A percentile compares a stretch with the other conserved stretches of the same genome.
phyloP scores from a whole-genome alignment of 1,140 invertebrate species.

The Pentalonia nigronervosa region DNA sequence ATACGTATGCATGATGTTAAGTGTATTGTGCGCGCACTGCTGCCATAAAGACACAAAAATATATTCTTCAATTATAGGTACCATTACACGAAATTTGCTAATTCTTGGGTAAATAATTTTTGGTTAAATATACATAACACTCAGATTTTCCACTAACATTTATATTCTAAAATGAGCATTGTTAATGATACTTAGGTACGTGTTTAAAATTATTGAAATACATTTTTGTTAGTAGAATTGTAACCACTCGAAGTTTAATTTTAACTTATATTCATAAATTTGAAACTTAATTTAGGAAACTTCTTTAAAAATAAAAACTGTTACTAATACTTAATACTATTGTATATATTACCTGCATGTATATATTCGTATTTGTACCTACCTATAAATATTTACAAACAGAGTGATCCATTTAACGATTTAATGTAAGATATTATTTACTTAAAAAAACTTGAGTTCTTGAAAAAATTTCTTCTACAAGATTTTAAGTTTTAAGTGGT shows the following conservation, averaged over 20 bases:
- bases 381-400: too few species aligned
- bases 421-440: too few species aligned
- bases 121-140: background rate
- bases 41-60: background rate
- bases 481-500: too few species aligned
- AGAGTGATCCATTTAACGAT: too few species aligned
- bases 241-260: background rate
- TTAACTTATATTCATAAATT: slow-evolving; percentile 24
- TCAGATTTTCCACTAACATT: background rate
- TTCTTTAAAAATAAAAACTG: background rate
- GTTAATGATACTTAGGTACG: background rate
- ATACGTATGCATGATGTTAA: too few species aligned
- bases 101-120: background rate
- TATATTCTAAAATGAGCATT: background rate
- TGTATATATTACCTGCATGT: too few species aligned
- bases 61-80: background rate
- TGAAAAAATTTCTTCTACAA: too few species aligned
- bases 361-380: too few species aligned
- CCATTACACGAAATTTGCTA: background rate
- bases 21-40: background rate
- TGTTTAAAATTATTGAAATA: slow-evolving; percentile 27
- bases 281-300: background rate
- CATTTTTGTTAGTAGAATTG: background rate
- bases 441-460: too few species aligned
- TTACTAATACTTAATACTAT: background rate